phyloP scores from a whole-genome alignment of 1,140 invertebrate species.

The Acyrthosiphon pisum region DNA sequence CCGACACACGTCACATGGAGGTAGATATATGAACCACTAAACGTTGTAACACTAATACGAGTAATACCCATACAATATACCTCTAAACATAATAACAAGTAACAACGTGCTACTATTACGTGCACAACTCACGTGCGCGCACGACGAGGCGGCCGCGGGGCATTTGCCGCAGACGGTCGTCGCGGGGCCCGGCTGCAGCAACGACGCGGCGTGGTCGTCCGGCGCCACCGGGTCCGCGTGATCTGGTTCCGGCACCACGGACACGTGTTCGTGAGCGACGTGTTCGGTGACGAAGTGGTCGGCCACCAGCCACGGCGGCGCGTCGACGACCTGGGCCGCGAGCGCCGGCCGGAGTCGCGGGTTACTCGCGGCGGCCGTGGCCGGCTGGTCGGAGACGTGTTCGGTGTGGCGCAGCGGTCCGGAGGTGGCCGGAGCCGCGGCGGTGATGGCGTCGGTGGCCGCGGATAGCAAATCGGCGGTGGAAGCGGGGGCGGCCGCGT shows the following conservation, averaged over 20 bases:
- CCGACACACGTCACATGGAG: no score
- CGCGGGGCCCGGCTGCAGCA: neutral
- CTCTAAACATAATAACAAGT: neutral
- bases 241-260: conserved; percentile 35
- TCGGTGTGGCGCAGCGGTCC: neutral
- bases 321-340: neutral
- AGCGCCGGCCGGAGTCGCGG: neutral
- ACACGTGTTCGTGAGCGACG: conserved; percentile 2
- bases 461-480: no score
- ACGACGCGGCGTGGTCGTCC: neutral
- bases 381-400: neutral
- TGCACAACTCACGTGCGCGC: neutral
- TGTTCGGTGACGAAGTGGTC: conserved; percentile 49
- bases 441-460: neutral
- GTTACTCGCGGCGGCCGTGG: neutral
- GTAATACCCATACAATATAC: neutral
- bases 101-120: conserved; percentile 12
- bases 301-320: conserved; percentile 41
- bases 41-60: neutral
- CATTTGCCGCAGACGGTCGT: neutral
- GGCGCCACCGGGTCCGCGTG: neutral
- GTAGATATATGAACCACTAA: neutral
- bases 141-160: neutral
- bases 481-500: no score
- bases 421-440: neutral